These are phyloP conservation scores for Dromius quadrimaculatus DNA, from an alignment of 2,888 invertebrate genomes.

Conservation along the genomic window DNA sequence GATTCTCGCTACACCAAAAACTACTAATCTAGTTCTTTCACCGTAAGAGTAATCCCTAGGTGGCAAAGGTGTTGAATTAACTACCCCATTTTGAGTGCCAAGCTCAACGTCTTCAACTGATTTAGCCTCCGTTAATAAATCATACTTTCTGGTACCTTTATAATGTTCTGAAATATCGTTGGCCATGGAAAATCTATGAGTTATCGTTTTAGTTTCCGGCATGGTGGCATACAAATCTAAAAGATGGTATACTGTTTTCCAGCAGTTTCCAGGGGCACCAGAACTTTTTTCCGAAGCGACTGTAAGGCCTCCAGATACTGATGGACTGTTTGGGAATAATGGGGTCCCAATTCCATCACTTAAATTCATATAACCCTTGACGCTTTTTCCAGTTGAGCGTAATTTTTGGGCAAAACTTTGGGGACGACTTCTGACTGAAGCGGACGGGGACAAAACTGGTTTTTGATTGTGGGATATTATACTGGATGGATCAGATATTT, in stretches of 20 bases:
- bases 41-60: constrained; percentile 66
- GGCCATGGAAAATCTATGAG: constrained; percentile 80
- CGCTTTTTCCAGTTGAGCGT: constrained; percentile 85
- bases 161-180: constrained; percentile 79
- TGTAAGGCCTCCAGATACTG: constrained; percentile 70
- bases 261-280: constrained; percentile 74
- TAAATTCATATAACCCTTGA: constrained; percentile 84
- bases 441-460: constrained; percentile 68
- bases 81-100: constrained; percentile 24
- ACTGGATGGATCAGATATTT: constrained; percentile 65
- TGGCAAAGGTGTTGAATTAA: constrained; percentile 65
- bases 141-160: constrained; percentile 73
- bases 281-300: constrained; percentile 69
- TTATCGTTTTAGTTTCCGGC: constrained; percentile 94
- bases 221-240: constrained; percentile 93
- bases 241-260: constrained; percentile 94
- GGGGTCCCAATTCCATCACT: constrained; percentile 82
- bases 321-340: constrained; percentile 74
- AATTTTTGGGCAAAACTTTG: constrained; percentile 92
- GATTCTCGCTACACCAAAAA: constrained; percentile 90
- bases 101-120: constrained; percentile 71
- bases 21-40: constrained; percentile 81
- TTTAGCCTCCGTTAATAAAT: constrained; percentile 70
- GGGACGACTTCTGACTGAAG: constrained; percentile 75
- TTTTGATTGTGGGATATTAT: constrained; percentile 59